Percentiles rank a stretch among this genome's conserved stretches.
Evolutionary conservation across 2,888 invertebrate genomes (phyloP).

Genomic region (Chrysopilus asiliformis): DNA sequence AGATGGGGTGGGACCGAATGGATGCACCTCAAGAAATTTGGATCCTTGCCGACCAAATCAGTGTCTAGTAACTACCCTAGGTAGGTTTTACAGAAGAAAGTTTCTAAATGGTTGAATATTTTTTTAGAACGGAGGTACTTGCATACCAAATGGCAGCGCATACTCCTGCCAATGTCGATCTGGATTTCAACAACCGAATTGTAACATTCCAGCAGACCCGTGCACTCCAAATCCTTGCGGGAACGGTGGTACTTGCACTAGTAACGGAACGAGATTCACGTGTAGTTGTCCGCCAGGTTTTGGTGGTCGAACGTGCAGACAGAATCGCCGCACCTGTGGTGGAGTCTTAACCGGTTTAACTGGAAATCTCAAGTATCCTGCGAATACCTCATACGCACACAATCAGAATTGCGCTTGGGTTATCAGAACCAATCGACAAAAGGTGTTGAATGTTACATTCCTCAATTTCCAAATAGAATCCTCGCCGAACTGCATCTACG

Average conservation of each 20-base stretch:
- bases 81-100: too few species aligned
- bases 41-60: too few species aligned
- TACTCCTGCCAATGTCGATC: constrained; percentile 28
- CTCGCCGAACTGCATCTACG: constrained; percentile 47
- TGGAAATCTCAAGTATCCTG: constrained; percentile 54
- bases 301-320: constrained; percentile 54
- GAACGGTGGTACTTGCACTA: constrained; percentile 63
- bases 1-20: constrained; percentile 62
- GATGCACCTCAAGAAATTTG: constrained; percentile 45
- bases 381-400: constrained; percentile 40
- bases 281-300: constrained; percentile 55
- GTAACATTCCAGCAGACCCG: constrained; percentile 43
- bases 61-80: too few species aligned
- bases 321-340: constrained; percentile 46
- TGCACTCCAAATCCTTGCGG: constrained; percentile 65
- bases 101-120: too few species aligned
- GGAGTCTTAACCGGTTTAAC: constrained; percentile 34
- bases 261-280: constrained; percentile 27
- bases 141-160: too few species aligned
- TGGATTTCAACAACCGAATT: constrained; percentile 42
- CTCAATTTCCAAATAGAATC: constrained; percentile 51
- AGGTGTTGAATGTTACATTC: constrained; percentile 70
- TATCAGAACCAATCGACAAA: constrained; percentile 47
- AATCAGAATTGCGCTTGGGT: constrained; percentile 69
- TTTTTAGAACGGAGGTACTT: too few species aligned